A percentile compares a stretch with the other conserved stretches of the same genome.
phyloP scores from a whole-genome alignment of 1,140 invertebrate genomes.

The Alviniconcha marisindica region DNA sequence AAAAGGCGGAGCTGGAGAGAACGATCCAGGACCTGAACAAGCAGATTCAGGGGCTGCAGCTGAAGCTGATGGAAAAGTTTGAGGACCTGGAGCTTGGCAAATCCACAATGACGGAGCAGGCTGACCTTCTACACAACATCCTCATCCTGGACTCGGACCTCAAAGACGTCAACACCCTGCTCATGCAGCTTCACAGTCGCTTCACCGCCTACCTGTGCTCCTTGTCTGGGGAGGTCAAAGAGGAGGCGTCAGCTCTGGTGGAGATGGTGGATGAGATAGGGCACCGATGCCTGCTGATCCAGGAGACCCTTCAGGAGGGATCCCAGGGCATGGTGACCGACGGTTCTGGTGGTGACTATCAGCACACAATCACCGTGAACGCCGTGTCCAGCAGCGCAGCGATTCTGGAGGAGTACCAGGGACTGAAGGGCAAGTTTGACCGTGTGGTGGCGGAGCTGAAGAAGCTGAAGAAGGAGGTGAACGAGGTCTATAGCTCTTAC shows the following conservation, averaged over 20 bases:
- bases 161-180: constrained; percentile 59
- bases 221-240: constrained; percentile 49
- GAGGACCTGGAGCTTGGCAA: constrained; percentile 28
- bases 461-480: constrained; percentile 57
- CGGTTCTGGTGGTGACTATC: constrained; percentile 32
- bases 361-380: constrained; percentile 47
- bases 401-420: constrained; percentile 62
- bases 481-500: constrained; percentile 52
- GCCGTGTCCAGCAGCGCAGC: constrained; percentile 44
- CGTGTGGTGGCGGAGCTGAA: constrained; percentile 56
- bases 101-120: constrained; percentile 33
- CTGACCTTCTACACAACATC: constrained; percentile 62
- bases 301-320: constrained; percentile 63
- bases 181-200: constrained; percentile 53
- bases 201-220: constrained; percentile 55
- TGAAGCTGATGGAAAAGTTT: constrained; percentile 45
- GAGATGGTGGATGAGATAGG: constrained; percentile 61
- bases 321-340: background rate
- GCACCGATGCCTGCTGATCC: constrained; percentile 56
- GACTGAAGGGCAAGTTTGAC: constrained; percentile 61
- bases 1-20: constrained; percentile 57
- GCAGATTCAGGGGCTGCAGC: constrained; percentile 56
- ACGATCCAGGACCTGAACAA: constrained; percentile 59
- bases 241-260: constrained; percentile 46
- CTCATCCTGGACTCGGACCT: constrained; percentile 61